These are phyloP conservation scores for Athetis lepigone DNA, from an alignment of 2,888 invertebrate species.

Conservation along the genomic window DNA sequence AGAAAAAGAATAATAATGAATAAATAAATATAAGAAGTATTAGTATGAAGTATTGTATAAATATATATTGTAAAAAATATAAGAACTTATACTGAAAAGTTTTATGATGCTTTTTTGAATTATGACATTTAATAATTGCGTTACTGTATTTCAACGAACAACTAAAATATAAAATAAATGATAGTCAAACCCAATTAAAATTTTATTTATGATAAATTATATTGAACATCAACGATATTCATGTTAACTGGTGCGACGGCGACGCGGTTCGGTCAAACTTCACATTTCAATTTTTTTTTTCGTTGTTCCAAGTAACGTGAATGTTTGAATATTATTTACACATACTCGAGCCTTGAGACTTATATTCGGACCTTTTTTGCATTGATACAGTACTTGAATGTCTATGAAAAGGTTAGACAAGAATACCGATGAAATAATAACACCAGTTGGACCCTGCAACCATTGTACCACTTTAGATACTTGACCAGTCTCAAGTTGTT, in stretches of 20 bases:
- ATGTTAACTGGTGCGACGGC: not conserved
- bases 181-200: not conserved
- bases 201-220: too few relatives aligned
- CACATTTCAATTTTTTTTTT: not conserved
- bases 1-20: too few relatives aligned
- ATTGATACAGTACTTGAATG: conserved; percentile 3
- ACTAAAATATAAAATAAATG: not conserved
- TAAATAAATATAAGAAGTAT: too few relatives aligned
- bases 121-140: not conserved
- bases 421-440: conserved; percentile 11
- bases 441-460: not conserved
- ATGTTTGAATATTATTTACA: not conserved
- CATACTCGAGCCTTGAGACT: not conserved
- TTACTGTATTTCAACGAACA: not conserved
- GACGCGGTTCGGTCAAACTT: not conserved
- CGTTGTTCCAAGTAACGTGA: not conserved
- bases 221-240: not conserved
- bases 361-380: conserved; percentile 1
- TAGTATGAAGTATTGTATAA: too few relatives aligned
- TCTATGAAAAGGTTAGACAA: not conserved
- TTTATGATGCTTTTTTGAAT: not conserved
- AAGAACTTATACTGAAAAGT: not conserved
- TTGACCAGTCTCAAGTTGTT: conserved; percentile 13
- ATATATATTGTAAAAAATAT: too few relatives aligned
- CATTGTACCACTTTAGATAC: not conserved